A percentile compares a stretch with the other conserved stretches of the same genome.
phyloP scores from a whole-genome alignment of 2,113 vertebrate species.

The Silurus meridionalis region DNA sequence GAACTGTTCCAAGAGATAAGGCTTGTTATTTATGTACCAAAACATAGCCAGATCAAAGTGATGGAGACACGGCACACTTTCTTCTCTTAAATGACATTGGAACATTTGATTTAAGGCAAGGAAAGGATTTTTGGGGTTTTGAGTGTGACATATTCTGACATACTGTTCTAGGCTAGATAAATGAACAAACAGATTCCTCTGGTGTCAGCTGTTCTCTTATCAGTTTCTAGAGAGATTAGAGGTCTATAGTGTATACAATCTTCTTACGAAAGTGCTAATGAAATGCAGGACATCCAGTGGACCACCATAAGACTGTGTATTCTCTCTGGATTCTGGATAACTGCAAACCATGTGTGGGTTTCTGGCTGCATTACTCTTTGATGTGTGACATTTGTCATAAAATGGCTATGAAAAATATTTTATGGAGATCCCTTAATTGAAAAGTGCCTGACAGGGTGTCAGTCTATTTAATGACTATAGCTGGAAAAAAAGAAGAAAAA shows the following conservation, averaged over 20 bases:
- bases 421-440: constrained; percentile 14
- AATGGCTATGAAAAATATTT: constrained; percentile 23
- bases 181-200: constrained; percentile 13
- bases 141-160: constrained; percentile 36
- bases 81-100: constrained; percentile 30
- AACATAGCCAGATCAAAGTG: neutral
- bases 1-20: constrained; percentile 34
- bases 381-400: constrained; percentile 17
- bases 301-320: constrained; percentile 1
- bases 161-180: constrained; percentile 36
- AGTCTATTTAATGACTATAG: neutral
- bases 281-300: neutral
- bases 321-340: constrained; percentile 3
- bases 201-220: constrained; percentile 26
- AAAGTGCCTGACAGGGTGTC: constrained; percentile 15
- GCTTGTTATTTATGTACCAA: constrained; percentile 5
- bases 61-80: constrained; percentile 4
- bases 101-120: constrained; percentile 50
- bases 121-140: constrained; percentile 36
- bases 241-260: neutral
- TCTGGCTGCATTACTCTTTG: constrained; percentile 5
- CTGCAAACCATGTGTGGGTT: neutral
- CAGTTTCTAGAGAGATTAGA: neutral
- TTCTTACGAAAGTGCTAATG: constrained; percentile 2
- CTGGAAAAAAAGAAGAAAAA: constrained; percentile 1